A percentile compares a stretch with the other conserved stretches of the same genome.
phyloP scores from a whole-genome alignment of 2,113 vertebrate genomes.

The Tretioscincus oriximinensis region DNA sequence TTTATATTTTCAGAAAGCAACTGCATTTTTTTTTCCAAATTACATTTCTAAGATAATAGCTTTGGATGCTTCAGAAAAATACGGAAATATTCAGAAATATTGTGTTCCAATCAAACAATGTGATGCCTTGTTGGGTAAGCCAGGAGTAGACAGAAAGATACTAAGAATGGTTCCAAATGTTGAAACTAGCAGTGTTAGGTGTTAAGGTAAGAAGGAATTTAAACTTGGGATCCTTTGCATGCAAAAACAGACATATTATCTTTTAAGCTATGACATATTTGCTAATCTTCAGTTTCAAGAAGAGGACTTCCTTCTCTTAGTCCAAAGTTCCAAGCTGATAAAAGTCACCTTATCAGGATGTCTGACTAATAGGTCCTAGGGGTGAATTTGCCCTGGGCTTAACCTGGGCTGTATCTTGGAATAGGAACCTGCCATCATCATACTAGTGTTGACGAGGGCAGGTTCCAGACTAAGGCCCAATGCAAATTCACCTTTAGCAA shows the following conservation, averaged over 20 bases:
- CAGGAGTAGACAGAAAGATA: not conserved
- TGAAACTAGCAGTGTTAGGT: too few species aligned
- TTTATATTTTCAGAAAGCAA: not conserved
- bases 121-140: not conserved
- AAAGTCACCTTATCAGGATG: accelerated
- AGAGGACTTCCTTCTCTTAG: accelerated
- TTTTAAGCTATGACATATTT: not conserved
- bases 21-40: not conserved
- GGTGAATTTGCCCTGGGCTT: too few species aligned
- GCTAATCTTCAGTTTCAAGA: not conserved
- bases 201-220: too few species aligned
- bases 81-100: not conserved
- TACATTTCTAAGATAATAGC: not conserved
- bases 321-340: too few species aligned
- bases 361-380: not conserved
- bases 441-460: too few species aligned
- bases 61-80: not conserved
- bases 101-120: not conserved
- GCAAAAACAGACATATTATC: too few species aligned
- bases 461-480: too few species aligned
- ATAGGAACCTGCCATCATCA: too few species aligned
- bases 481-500: not conserved
- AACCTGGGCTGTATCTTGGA: too few species aligned
- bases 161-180: not conserved
- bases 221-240: too few species aligned